phyloP scores from a whole-genome alignment of 1,140 invertebrate genomes.

The Oreohelix idahoensis region DNA sequence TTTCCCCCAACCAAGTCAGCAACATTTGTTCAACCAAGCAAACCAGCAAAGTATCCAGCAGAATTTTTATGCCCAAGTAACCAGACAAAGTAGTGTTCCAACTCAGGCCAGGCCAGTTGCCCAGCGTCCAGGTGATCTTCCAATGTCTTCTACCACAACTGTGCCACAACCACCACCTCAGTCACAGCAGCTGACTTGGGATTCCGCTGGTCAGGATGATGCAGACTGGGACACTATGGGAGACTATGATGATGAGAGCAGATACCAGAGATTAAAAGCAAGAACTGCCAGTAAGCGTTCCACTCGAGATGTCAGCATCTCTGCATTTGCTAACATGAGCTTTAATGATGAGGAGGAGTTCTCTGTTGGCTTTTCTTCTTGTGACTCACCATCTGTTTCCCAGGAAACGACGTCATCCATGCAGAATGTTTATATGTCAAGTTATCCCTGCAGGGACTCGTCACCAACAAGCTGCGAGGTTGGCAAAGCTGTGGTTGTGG shows the following conservation, averaged over 20 bases:
- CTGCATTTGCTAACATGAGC: conserved; percentile 69
- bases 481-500: conserved; percentile 52
- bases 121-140: conserved; percentile 24
- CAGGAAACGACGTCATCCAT: conserved; percentile 47
- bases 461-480: conserved; percentile 51
- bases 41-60: background rate
- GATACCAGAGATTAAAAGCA: conserved; percentile 42
- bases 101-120: background rate
- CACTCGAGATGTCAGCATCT: conserved; percentile 53
- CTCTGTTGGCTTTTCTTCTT: conserved; percentile 33
- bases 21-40: background rate
- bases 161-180: background rate
- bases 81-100: background rate
- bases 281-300: conserved; percentile 36
- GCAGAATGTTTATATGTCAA: conserved; percentile 50
- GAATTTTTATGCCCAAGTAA: background rate
- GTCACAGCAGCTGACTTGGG: background rate
- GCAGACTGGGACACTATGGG: conserved; percentile 18
- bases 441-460: background rate
- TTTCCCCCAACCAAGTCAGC: background rate
- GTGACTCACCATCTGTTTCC: conserved; percentile 33
- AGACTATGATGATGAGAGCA: conserved; percentile 43
- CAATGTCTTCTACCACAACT: background rate
- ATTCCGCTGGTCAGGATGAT: conserved; percentile 29
- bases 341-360: conserved; percentile 66